phyloP scores from a whole-genome alignment of 2,797 vertebrate species.

The Typhlichthys subterraneus region DNA sequence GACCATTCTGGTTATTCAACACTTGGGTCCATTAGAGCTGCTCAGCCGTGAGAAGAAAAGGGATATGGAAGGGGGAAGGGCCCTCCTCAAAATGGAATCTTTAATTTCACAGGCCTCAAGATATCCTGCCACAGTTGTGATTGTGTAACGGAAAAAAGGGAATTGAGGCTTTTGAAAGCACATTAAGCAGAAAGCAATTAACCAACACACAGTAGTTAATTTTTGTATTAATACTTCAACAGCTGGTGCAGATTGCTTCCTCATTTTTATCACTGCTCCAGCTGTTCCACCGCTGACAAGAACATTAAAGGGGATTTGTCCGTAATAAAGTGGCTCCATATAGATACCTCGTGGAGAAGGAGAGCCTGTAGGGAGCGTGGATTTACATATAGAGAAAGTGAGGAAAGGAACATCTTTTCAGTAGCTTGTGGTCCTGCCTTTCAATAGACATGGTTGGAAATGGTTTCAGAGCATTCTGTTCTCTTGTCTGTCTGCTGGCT shows the following conservation, averaged over 20 bases:
- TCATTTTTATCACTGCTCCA: slow-evolving; percentile 80
- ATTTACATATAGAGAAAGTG: slow-evolving; percentile 75
- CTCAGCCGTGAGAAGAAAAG: slow-evolving; percentile 77
- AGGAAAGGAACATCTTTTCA: slow-evolving; percentile 66
- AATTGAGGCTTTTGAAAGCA: slow-evolving; percentile 80
- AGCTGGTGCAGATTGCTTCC: slow-evolving; percentile 78
- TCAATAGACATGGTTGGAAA: slow-evolving; percentile 57
- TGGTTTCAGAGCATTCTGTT: slow-evolving; percentile 64
- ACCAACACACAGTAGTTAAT: slow-evolving; percentile 82
- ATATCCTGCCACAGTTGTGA: slow-evolving; percentile 66
- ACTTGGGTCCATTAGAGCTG: slow-evolving; percentile 78
- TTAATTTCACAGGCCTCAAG: slow-evolving; percentile 80
- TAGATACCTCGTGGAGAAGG: slow-evolving; percentile 71
- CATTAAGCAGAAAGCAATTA: slow-evolving; percentile 85
- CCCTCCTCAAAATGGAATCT: slow-evolving; percentile 76
- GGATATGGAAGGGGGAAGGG: slow-evolving; percentile 21
- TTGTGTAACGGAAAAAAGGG: slow-evolving; percentile 77
- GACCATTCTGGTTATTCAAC: slow-evolving; percentile 79
- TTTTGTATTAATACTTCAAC: slow-evolving; percentile 83
- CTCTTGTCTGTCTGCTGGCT: slow-evolving; percentile 62
- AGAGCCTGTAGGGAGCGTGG: slow-evolving; percentile 58
- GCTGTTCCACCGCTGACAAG: slow-evolving; percentile 78
- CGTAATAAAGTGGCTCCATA: slow-evolving; percentile 77
- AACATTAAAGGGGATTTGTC: slow-evolving; percentile 83
- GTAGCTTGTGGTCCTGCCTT: slow-evolving; percentile 58